Base-by-base conservation (phyloP, 2,888 invertebrate species). In the Phalera bucephala region DNA sequence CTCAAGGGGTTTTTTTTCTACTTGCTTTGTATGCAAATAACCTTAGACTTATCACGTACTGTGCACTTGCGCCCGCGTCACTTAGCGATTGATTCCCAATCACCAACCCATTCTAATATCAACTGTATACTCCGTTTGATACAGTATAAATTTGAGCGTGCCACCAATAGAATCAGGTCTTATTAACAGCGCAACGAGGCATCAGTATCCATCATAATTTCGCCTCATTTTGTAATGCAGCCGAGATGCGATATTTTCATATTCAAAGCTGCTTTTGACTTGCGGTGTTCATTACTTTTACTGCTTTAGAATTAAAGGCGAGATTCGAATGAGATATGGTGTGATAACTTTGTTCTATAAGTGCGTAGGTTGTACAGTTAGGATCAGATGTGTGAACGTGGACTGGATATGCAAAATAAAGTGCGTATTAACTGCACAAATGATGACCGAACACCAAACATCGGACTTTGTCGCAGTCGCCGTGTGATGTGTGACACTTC, bases 201-300 rank as follows among this genome's bases (percentile, higher is more conserved):
- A 84, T 86, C 82, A 83, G 77, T 82, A 87, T 87, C 82, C 83
- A 88, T 88, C 88, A 87, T 85, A 86, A 87, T 87, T 87, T 79
- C 77, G 81, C 82, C 80, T 86, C 84, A 84, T 85, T 85, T 80
- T 82, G 80, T 84, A 84, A 84, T 77, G 76, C 76, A 78, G 68
- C 72, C 63, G 65, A 63, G 71, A 69, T 72, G 71, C 74, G 66
- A 77, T 78, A 78, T 80, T 81, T 80, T 80, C 79, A 77, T 75
- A 73, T 71, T 72, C 72, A 67, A 59, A 57, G 61, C 73, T 61
- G 63, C 56, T 51, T 64, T 67, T 45, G 36, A 27, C 39, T 15
- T 65, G 45, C 70, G 36, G 21, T n/a, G 36, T 21, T 21, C 10
- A 25, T 50, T 31, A 43, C 31, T 56, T 52, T 51, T 76, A 72